phyloP scores from a whole-genome alignment of 2,888 invertebrate species.

The Oscheius myriophilus region DNA sequence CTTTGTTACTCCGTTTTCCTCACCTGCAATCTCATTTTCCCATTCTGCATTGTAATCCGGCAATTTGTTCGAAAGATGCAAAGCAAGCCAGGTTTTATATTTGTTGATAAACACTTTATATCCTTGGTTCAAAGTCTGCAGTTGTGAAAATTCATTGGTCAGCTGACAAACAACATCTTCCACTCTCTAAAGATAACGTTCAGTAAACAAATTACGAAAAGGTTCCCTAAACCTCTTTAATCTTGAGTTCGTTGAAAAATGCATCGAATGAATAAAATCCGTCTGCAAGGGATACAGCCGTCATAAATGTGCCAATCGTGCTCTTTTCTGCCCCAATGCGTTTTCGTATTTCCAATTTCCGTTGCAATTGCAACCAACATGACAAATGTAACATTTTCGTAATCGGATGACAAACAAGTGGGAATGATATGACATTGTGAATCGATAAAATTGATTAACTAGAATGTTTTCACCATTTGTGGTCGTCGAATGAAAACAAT shows the following conservation, averaged over 20 bases:
- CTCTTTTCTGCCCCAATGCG: no score
- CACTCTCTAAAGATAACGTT: constrained; percentile 31
- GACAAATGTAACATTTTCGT: no score
- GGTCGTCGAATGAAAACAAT: no score
- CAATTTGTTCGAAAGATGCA: constrained; percentile 9
- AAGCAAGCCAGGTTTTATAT: constrained; percentile 11
- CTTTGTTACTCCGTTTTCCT: not conserved
- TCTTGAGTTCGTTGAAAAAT: not conserved
- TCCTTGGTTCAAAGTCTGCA: constrained; percentile 34
- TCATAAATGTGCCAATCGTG: no score
- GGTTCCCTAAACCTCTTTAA: not conserved
- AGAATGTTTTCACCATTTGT: no score
- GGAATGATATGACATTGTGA: no score
- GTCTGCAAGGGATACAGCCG: no score
- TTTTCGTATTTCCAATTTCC: no score
- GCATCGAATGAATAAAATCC: constrained; percentile 1
- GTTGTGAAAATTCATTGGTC: constrained; percentile 27
- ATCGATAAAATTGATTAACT: no score
- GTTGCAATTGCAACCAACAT: no score
- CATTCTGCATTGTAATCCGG: constrained; percentile 1
- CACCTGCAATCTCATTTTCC: constrained; percentile 11
- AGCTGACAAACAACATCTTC: constrained; percentile 31
- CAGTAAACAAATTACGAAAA: not conserved
- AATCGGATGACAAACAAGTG: no score
- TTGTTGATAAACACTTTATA: constrained; percentile 31